Evolutionary conservation across 2,888 invertebrate genomes (phyloP).

Genomic region (Erebia palarica): DNA sequence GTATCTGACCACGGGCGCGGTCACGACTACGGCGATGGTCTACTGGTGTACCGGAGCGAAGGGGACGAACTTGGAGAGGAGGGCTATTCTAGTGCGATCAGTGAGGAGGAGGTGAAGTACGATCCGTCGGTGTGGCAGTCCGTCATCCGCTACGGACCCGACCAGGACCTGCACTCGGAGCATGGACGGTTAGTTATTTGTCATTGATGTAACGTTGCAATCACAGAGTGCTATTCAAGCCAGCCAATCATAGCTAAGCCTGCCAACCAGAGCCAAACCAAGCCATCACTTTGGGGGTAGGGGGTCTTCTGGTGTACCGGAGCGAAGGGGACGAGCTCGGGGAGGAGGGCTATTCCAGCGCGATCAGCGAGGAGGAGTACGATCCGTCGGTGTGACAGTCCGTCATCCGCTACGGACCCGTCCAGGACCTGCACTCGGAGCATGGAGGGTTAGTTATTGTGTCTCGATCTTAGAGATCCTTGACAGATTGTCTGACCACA

Average conservation of each 20-base stretch:
- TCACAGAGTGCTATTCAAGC: no score
- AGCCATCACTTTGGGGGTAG: no score
- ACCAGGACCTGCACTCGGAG: conserved; percentile 69
- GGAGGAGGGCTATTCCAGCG: conserved; percentile 86
- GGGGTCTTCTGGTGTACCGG: conserved; percentile 79
- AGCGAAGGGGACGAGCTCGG: conserved; percentile 64
- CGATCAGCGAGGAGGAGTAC: conserved; percentile 89
- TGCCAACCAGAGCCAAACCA: no score
- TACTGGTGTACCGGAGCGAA: conserved; percentile 77
- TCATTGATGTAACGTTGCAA: no score
- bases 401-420: conserved; percentile 84
- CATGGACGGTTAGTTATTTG: conserved; percentile 77
- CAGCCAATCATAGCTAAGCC: no score
- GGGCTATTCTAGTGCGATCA: conserved; percentile 88
- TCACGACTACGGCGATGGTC: conserved; percentile 81
- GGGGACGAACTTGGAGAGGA: conserved; percentile 67
- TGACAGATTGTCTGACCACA: no score
- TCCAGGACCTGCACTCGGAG: conserved; percentile 69
- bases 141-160: conserved; percentile 84
- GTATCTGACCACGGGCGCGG: conserved; percentile 53
- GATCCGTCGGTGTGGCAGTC: conserved; percentile 87
- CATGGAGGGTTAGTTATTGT: conserved; percentile 80
- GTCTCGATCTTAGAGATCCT: no score
- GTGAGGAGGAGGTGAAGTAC: conserved; percentile 89
- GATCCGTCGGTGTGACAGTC: conserved; percentile 87